Base-by-base conservation (phyloP, 2,797 vertebrate species). In the Dicrostonyx torquatus region DNA sequence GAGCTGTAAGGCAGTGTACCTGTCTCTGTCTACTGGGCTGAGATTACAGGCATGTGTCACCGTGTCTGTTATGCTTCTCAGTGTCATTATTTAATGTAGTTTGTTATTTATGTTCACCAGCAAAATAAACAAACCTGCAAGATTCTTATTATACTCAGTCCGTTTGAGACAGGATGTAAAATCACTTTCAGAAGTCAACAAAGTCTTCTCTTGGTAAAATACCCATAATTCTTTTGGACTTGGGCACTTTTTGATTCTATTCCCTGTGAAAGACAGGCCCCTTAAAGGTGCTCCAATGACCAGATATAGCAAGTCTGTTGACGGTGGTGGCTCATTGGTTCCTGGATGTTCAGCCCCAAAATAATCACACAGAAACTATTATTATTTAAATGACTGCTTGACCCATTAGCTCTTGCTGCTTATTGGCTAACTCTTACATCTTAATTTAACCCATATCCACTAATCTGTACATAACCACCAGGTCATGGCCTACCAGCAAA, bases 111-210 rank as follows among this genome's bases (percentile, higher is more conserved):
- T 80, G n/a, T 77, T 85, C 66, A 37, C 15, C 20, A 84, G 64
- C 14, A 78, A 87, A 70, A 62, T 6, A 76, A 58, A 48, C 6
- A 24, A 58, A 70, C 18, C 26, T 53, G 43, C 5, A 66, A 26
- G 31, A 31, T 24, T 40, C 24, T 40, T 14, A 43, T 90, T 73
- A 75, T 50, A 50, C 77, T 86, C 89, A 90, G 24, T 26, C 79
- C 37, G 20, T 68, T 73, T 73, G 45, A 88, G 73, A 14, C 48
- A 94, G 80, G 83, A 50, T 78, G 66, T 37, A 90, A 94, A 70
- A 64, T 2, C 2, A 2, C 70, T 93, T 55, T 85, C 6, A 40
- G 68, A 24, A 48, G 50, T 17, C n/a, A 31, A 9, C 2, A 12
- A 11, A 43, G 22, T 62, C n/a, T 90, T 78, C 64, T 79, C 29